A percentile compares a stretch with the other conserved stretches of the same genome.
Evolutionary conservation across 2,797 vertebrate species (phyloP).

Genomic region (Sylvilagus floridanus): DNA sequence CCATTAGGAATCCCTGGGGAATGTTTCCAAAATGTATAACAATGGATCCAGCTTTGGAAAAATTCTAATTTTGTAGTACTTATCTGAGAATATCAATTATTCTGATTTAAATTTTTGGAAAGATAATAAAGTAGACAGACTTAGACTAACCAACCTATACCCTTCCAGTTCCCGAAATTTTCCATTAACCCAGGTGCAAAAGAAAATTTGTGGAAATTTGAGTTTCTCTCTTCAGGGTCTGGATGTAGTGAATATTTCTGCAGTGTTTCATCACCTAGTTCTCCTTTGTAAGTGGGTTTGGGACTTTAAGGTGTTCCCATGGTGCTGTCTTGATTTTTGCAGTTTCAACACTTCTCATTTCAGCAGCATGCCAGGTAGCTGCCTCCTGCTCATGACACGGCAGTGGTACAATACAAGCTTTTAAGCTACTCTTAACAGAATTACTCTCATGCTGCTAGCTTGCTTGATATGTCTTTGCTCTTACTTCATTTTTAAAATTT

Average conservation of each 20-base stretch:
- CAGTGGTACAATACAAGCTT: constrained; percentile 75
- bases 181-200: background rate
- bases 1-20: background rate
- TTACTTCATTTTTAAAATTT: constrained; percentile 66
- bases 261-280: constrained; percentile 12
- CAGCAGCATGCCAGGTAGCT: constrained; percentile 63
- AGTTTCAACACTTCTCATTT: constrained; percentile 78
- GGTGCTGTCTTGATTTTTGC: constrained; percentile 64
- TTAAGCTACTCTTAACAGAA: constrained; percentile 66
- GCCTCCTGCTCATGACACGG: constrained; percentile 61
- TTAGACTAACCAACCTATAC: background rate
- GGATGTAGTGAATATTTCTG: background rate
- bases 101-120: background rate
- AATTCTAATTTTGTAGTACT: background rate
- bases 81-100: constrained; percentile 10
- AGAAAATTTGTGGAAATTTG: constrained; percentile 19
- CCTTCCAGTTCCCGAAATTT: background rate
- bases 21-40: background rate
- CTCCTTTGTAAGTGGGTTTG: constrained; percentile 72
- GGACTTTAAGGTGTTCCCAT: constrained; percentile 54
- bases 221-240: constrained; percentile 24
- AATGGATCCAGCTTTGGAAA: background rate
- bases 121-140: background rate
- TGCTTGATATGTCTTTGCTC: constrained; percentile 57
- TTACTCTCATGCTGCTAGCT: constrained; percentile 61